Evolutionary conservation across 2,888 invertebrate genomes (phyloP), one percentile per base, ranked within the genome.

Genomic region (Ectemnius continuus): DNA sequence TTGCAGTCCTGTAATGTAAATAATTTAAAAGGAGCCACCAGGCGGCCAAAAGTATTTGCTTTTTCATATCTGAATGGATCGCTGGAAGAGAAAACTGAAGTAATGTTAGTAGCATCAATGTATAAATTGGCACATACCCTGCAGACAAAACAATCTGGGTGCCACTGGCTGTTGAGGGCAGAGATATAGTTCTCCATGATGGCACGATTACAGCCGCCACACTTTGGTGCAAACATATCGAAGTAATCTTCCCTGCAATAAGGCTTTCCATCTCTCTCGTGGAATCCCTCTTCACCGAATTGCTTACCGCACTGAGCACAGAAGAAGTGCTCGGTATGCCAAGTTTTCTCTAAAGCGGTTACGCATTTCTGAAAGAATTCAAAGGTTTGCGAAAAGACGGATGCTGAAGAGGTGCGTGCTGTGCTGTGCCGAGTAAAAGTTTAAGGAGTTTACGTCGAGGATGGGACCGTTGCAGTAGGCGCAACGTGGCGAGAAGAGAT

Each of bases 321-420:
- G 93, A 98, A 97, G 94, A 99, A 99, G 92, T 99, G 99, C 91
- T 99, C 99, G 87, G 98, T 98, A 91, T 99, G 99, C 98, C 98
- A 99, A 81, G 98, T 98, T 92, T 97, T 97, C 91, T 98, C 98
- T 91, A 99, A 92, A 11, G 99, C 99, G 1, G 98, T 98, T 78
- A 99, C 97, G 93, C 99, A 99, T 97, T 99, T 98, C 98, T 98
- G 93, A 85, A 87, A 84, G 87, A 20, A 60, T 26, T 0, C 52
- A 16, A 52, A 14, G 13, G 52, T 52, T 23, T 36, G 36, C 36
- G 36, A 36, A 36, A 36, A 36, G 36, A 8, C 0, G 23, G 23
- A 23, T 23, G 23, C 23, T 23, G 23, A 3, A 3, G 23, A 3
- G 2, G 20, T 20, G 20, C 1, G 20, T 23, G 23, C 23, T 23